Base-by-base conservation (phyloP, 2,888 invertebrate species). In the Brachynemurus nebulosus region DNA sequence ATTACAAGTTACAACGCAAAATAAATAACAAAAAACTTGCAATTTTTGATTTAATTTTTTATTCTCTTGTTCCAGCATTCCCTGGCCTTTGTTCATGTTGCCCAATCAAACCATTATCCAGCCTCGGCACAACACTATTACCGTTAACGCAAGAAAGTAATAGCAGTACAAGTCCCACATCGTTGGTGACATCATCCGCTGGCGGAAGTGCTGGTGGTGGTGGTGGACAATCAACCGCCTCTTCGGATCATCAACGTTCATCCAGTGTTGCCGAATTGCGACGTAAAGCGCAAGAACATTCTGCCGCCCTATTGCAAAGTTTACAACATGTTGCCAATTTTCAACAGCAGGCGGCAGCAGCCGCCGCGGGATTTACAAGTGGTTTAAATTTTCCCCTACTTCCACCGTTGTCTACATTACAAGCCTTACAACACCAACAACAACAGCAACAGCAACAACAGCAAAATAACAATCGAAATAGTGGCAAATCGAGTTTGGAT, bases 201-300 rank as follows among this genome's bases (percentile, higher is more conserved):
- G 45, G 50, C 42, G 42, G 43, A 45, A 58, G 59, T 38, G 27
- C 27, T 16, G 56, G 54, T 27, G 44, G 50, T 40, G 42, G 43
- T 44, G 58, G 59, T 38, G 62, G 58, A 51, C 62, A 60, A 30
- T 59, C 61, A 48, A 57, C 61, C 44, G 57, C 58, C 23, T 52
- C 57, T 34, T 48, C 44, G 41, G 47, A 52, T 34, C 68, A 72
- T 50, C 83, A 84, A 27, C 73, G 86, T 30, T 81, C 84, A 4
- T 81, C 85, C 54, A 91, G 90, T 63, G 89, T 93, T 16, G 92
- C 92, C 1, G 93, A 93, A 56, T 70, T 95, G 35, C 72, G 93
- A 6, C 76, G 93, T 43, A 91, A 92, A 61, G 93, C 93, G 1
- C 89, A 93, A 63, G 93, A 95, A 60, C 93, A 95, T 63, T 88